Evolutionary conservation across 30 jellyfish, hydroid and myxozoan genomes (phyloP).

Genomic region (Catostylus mosaicus): DNA sequence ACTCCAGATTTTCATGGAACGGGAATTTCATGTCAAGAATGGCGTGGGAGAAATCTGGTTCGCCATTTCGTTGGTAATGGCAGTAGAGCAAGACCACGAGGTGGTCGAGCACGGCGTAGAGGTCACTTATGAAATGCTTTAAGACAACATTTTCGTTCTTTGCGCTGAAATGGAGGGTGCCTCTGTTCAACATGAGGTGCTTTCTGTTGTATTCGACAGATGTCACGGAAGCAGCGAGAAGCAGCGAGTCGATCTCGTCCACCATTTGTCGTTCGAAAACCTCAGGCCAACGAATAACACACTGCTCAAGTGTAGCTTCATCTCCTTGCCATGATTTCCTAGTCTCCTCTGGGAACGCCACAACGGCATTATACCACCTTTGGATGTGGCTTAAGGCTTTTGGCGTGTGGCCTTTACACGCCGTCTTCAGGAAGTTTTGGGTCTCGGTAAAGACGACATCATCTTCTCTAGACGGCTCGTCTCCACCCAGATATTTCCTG

Average conservation of each 20-base stretch:
- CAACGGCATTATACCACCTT: slow-evolving; percentile 34
- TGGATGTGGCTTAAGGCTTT: slow-evolving; percentile 50
- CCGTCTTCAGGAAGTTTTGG: slow-evolving; percentile 24
- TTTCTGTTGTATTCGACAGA: slow-evolving; percentile 61
- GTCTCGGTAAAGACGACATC: slow-evolving; percentile 56
- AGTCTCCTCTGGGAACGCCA: slow-evolving; percentile 48
- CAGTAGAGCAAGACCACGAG: slow-evolving; percentile 56
- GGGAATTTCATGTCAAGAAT: slow-evolving; percentile 55
- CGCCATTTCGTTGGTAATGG: slow-evolving; percentile 65
- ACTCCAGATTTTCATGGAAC: slow-evolving; percentile 37
- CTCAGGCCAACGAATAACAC: slow-evolving; percentile 70
- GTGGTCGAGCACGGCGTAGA: slow-evolving; percentile 53
- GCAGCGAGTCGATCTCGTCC: slow-evolving; percentile 59
- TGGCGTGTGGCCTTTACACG: slow-evolving; percentile 44
- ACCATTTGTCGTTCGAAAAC: slow-evolving; percentile 56
- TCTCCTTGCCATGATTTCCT: slow-evolving; percentile 59
- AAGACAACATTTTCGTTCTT: slow-evolving; percentile 59
- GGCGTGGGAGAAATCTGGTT: slow-evolving; percentile 64
- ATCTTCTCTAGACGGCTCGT: slow-evolving; percentile 59
- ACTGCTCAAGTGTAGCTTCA: slow-evolving; percentile 31
- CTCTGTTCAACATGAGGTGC: slow-evolving; percentile 54
- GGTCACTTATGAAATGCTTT: slow-evolving; percentile 56
- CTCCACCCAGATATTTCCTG: slow-evolving; percentile 49
- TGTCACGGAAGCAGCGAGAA: slow-evolving; percentile 59
- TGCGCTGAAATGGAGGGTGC: slow-evolving; percentile 68